These are phyloP conservation scores for Microctenopoma lineatum DNA, from an alignment of 2,797 vertebrate genomes.

Conservation along the genomic window DNA sequence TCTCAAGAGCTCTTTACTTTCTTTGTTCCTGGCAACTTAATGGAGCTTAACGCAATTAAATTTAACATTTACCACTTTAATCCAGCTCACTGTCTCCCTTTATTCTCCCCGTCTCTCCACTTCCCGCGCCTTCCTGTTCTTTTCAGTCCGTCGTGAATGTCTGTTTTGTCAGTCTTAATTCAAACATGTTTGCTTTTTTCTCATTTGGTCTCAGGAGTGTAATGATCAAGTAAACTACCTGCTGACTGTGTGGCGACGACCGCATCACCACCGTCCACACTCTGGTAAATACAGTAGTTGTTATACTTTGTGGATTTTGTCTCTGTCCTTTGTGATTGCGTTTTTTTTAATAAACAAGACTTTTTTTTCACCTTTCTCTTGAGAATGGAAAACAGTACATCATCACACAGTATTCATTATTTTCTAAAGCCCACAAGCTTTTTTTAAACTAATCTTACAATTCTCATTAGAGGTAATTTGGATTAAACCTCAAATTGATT, in stretches of 20 bases:
- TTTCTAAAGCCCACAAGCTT: slow-evolving; percentile 1
- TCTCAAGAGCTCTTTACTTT: slow-evolving; percentile 45
- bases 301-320: too few species aligned
- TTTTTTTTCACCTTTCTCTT: neutral
- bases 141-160: too few species aligned
- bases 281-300: too few species aligned
- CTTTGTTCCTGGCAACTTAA: slow-evolving; percentile 59
- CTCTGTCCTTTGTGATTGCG: too few species aligned
- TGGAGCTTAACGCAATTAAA: slow-evolving; percentile 67
- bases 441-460: slow-evolving; percentile 11
- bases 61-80: slow-evolving; percentile 58
- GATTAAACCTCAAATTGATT: slow-evolving; percentile 31
- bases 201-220: too few species aligned
- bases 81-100: slow-evolving; percentile 26
- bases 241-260: too few species aligned
- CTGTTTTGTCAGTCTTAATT: neutral
- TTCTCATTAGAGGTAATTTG: slow-evolving; percentile 30
- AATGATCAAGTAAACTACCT: too few species aligned
- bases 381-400: slow-evolving; percentile 1
- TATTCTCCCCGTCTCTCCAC: slow-evolving; percentile 8
- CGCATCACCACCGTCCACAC: too few species aligned
- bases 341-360: too few species aligned
- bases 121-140: neutral
- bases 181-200: too few species aligned
- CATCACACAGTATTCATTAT: slow-evolving; percentile 1